Conservation (phyloP, 1,140 invertebrate species). For the Caerostris darwini region DNA sequence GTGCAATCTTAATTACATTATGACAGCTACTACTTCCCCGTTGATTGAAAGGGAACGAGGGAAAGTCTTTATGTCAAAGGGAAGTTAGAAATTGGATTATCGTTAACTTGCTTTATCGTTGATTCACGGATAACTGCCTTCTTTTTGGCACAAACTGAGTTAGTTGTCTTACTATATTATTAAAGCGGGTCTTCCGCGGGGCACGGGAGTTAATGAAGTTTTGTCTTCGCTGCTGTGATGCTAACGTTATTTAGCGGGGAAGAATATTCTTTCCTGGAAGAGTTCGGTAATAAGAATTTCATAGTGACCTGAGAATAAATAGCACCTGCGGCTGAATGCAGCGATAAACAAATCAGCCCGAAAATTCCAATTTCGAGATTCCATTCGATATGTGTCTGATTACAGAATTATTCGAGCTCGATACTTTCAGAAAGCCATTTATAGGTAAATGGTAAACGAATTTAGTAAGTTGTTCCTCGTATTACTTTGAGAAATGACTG, state of each 20-base stretch:
- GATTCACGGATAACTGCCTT: slow-evolving; percentile 64
- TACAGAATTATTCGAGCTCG: background rate
- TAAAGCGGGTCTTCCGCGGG: slow-evolving; percentile 55
- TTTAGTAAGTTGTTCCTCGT: no score
- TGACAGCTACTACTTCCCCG: background rate
- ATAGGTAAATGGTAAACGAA: background rate
- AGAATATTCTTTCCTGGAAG: background rate
- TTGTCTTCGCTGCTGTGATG: slow-evolving; percentile 22
- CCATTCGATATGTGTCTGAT: slow-evolving; percentile 21
- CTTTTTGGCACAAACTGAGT: slow-evolving; percentile 64
- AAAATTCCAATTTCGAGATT: background rate
- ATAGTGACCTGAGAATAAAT: background rate
- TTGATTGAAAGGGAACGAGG: slow-evolving; percentile 10
- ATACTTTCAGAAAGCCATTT: background rate
- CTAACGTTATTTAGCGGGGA: slow-evolving; percentile 45
- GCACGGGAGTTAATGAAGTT: slow-evolving; percentile 65
- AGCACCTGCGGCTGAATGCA: slow-evolving; percentile 16
- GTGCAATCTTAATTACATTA: slow-evolving; percentile 68
- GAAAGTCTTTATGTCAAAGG: slow-evolving; percentile 68
- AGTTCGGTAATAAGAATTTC: slow-evolving; percentile 40
- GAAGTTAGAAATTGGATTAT: slow-evolving; percentile 69
- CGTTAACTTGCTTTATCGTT: slow-evolving; percentile 69
- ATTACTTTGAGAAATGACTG: no score
- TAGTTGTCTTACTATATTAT: slow-evolving; percentile 56
- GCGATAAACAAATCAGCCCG: background rate